These are phyloP conservation scores for Cephalopachus bancanus DNA, from an alignment of 2,797 vertebrate species.

Conservation along the genomic window DNA sequence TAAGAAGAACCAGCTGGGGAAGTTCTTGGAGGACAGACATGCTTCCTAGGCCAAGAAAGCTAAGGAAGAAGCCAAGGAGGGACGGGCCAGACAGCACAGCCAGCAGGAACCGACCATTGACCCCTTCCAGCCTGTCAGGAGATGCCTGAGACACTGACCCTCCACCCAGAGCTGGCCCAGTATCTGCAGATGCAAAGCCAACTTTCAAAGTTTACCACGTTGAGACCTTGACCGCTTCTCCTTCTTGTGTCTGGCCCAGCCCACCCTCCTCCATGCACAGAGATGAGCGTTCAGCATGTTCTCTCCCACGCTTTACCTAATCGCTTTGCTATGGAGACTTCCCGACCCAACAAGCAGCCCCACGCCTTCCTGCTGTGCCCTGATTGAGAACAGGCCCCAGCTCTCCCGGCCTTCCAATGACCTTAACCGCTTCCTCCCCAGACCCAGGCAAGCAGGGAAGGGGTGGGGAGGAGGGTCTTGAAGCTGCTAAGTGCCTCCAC, in stretches of 20 bases:
- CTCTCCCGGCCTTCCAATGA: constrained; percentile 26
- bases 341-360: constrained; percentile 33
- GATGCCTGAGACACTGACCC: not conserved
- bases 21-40: constrained; percentile 67
- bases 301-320: constrained; percentile 61
- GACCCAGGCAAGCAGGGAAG: not conserved
- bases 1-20: constrained; percentile 58
- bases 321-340: constrained; percentile 38
- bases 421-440: constrained; percentile 80
- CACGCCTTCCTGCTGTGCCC: constrained; percentile 63
- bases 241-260: not conserved
- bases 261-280: not conserved
- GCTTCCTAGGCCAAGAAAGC: constrained; percentile 71
- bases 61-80: constrained; percentile 60
- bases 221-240: not conserved
- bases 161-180: not conserved
- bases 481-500: not conserved
- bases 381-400: constrained; percentile 78
- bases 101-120: not conserved
- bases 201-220: not conserved
- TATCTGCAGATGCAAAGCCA: not conserved
- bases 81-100: not conserved
- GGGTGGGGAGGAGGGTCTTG: not conserved
- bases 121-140: not conserved
- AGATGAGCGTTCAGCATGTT: constrained; percentile 4